Base-by-base conservation (phyloP, 2,888 invertebrate species). In the Agrenia bidenticulata region DNA sequence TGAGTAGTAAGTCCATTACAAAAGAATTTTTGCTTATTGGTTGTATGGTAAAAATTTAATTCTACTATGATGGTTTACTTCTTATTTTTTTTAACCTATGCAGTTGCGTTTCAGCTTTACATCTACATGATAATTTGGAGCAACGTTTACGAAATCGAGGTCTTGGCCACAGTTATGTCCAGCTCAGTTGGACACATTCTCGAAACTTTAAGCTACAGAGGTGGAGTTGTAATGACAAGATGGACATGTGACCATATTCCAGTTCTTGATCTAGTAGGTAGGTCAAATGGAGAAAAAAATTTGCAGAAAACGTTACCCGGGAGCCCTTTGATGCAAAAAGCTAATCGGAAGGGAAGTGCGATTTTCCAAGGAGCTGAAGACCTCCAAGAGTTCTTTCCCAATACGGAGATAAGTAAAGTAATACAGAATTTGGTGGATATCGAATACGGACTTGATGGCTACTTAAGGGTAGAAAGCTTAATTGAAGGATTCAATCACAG, bases 351-450 rank as follows among this genome's bases (percentile, higher is more conserved):
- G 23, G 21, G 21, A 7, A 51, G 51, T 51, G 51, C 51, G 15
- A n/a, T 45, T 45, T 23, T 51, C 23, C 5, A 5, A 13, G 51
- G 23, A 15, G 24, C 23, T 4, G 51, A 51, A 51, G 19, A 51
- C 15, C 21, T 21, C 21, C 51, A 51, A 51, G 51, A 51, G 7
- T 17, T 51, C 4, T 51, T 51, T 24, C 21, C 51, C 19, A 67
- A 63, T n/a, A 59, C 67, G 11, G 67, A 67, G 37, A 67, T 67
- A 63, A 60, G 60, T 1, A 32, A 60, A 1, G 59, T 67, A n/a
- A 63, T 67, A 9, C 59, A 67, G 42, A 70, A 67, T 58, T 51
- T 70, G 13, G 70, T 70, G 4, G 70, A 70, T 37, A 70, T 70
- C 49, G 70, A 70, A 42, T 70, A 60, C 32, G 70, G 67, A 9